phyloP scores from a whole-genome alignment of 1,140 invertebrate genomes.

The Drosophila nigrodunni region DNA sequence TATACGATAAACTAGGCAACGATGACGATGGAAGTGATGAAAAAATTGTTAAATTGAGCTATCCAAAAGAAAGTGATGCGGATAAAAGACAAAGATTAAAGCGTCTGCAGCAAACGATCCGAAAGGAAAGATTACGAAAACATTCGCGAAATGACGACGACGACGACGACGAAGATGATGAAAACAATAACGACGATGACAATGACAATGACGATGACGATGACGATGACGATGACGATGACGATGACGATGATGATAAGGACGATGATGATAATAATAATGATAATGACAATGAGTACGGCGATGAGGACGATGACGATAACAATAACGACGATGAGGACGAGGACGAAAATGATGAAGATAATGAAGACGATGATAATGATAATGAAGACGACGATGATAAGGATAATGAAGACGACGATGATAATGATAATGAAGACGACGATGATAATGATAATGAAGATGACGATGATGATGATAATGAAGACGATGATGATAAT shows the following conservation, averaged over 20 bases:
- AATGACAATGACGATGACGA: slow-evolving; percentile 41
- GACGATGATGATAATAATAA: slow-evolving; percentile 29
- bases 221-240: background rate
- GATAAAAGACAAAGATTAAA: slow-evolving; percentile 70
- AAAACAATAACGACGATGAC: slow-evolving; percentile 39
- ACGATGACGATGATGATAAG: slow-evolving; percentile 12
- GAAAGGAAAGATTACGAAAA: slow-evolving; percentile 83
- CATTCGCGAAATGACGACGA: slow-evolving; percentile 69
- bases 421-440: slow-evolving; percentile 8
- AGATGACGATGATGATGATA: slow-evolving; percentile 28
- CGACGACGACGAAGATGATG: slow-evolving; percentile 74
- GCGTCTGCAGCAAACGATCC: slow-evolving; percentile 67
- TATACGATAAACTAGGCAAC: slow-evolving; percentile 80
- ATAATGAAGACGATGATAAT: slow-evolving; percentile 52
- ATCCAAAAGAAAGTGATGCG: slow-evolving; percentile 82
- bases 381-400: slow-evolving; percentile 36
- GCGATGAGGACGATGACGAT: slow-evolving; percentile 33
- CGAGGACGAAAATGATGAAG: slow-evolving; percentile 77
- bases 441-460: slow-evolving; percentile 37
- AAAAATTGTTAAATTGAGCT: slow-evolving; percentile 84
- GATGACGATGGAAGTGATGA: slow-evolving; percentile 86
- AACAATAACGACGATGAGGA: slow-evolving; percentile 74
- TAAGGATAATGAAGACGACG: slow-evolving; percentile 22
- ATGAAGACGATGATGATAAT: slow-evolving; percentile 28
- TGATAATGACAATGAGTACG: slow-evolving; percentile 13